A percentile compares a stretch with the other conserved stretches of the same genome.
phyloP scores from a whole-genome alignment of 2,888 invertebrate species.

The Stegana nigrithorax region DNA sequence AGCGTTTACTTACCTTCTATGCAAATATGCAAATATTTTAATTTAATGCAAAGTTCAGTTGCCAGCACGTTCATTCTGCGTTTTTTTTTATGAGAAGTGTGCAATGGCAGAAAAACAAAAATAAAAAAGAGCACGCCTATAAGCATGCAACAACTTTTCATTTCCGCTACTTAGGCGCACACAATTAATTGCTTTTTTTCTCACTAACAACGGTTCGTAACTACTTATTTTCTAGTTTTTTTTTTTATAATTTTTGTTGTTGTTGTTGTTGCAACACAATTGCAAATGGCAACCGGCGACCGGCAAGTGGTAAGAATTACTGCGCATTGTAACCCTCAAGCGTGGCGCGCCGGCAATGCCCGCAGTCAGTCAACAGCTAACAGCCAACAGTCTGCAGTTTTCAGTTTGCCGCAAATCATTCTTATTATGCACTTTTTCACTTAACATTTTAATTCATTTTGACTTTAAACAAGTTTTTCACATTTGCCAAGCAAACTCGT shows the following conservation, averaged over 20 bases:
- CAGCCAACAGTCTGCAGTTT: not conserved
- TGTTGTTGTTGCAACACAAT: not conserved
- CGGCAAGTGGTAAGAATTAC: too few relatives aligned
- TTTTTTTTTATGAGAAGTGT: not conserved
- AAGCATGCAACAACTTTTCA: constrained; percentile 55
- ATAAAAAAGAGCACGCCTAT: constrained; percentile 31
- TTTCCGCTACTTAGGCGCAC: constrained; percentile 39
- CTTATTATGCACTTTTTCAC: constrained; percentile 35
- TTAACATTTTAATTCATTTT: constrained; percentile 22
- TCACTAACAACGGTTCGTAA: not conserved
- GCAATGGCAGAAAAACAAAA: constrained; percentile 20
- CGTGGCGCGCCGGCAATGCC: not conserved
- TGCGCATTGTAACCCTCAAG: too few relatives aligned
- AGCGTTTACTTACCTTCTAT: constrained; percentile 14
- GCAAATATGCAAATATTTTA: constrained; percentile 29
- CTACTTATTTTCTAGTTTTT: not conserved
- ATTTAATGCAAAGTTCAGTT: constrained; percentile 29
- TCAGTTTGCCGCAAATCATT: constrained; percentile 19
- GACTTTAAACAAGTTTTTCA: constrained; percentile 49
- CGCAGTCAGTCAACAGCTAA: not conserved
- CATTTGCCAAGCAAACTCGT: constrained; percentile 37
- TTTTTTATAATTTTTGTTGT: not conserved
- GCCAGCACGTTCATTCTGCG: too few relatives aligned
- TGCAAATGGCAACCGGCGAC: not conserved
- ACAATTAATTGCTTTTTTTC: constrained; percentile 27